phyloP scores from a whole-genome alignment of 2,113 vertebrate genomes.

The Plectropomus leopardus region DNA sequence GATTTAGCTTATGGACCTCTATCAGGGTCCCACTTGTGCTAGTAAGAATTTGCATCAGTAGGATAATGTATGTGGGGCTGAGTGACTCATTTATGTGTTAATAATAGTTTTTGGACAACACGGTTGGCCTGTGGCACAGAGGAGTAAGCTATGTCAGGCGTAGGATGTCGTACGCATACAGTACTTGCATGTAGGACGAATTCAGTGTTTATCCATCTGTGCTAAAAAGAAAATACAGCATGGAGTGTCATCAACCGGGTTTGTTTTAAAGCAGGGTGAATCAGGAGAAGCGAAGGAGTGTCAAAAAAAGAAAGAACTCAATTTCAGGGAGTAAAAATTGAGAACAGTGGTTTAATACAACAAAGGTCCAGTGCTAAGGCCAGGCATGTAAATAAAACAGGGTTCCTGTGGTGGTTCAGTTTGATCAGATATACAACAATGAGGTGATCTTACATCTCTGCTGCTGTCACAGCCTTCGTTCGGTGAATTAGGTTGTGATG shows the following conservation, averaged over 20 bases:
- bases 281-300: background rate
- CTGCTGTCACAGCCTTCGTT: conserved; percentile 52
- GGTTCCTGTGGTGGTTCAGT: background rate
- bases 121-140: background rate
- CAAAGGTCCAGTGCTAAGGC: background rate
- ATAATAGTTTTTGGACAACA: background rate
- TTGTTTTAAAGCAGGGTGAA: background rate
- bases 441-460: conserved; percentile 29
- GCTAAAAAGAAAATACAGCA: background rate
- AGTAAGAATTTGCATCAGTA: background rate
- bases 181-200: background rate
- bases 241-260: background rate
- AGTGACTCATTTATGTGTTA: conserved; percentile 30
- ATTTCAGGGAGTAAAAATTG: background rate
- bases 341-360: background rate
- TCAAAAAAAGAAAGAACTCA: background rate
- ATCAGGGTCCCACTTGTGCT: background rate
- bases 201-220: background rate
- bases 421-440: conserved; percentile 29
- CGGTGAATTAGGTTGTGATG: conserved; percentile 65
- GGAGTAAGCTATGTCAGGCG: background rate
- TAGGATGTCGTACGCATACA: background rate
- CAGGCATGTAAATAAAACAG: background rate
- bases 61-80: background rate
- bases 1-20: background rate